Evolutionary conservation across 2,888 invertebrate species (phyloP), one percentile per base, ranked within the genome.

Genomic region (Dyspetes luteomarginatus): DNA sequence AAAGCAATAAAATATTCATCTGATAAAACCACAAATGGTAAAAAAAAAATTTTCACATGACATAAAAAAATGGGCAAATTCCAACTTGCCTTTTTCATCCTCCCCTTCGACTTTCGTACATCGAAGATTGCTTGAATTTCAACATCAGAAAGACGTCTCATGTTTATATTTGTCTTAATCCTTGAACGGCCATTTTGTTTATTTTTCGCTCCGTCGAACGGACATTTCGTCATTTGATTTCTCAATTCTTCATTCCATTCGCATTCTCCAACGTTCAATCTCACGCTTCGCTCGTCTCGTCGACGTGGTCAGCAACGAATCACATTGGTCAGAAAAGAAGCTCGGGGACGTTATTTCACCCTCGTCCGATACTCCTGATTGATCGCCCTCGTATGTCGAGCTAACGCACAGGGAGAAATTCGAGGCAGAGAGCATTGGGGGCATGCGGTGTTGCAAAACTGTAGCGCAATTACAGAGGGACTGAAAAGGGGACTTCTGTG

Each of bases 391-490:
- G 48, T 17, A 55, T 19, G 26, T 68, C 45, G 56, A 24, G 15
- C 24, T 17, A 36, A 60, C n/a, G 64, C 19, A 45, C 26, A 30
- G 28, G 56, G 43, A 65, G 58, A 75, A 28, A 41, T 36, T 74
- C 26, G 48, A 24, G 28, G n/a, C 7, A 71, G 55, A 43, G 28
- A 15, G 28, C n/a, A 62, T 26, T 36, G 56, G 56, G 67, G 58
- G 41, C 4, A 36, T 9, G 24, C 81, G 65, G 62, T 65, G 75
- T 9, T 17, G 67, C 71, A 79, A 60, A 85, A 78, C 80, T 69
- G 17, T 48, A 67, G 77, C 82, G 82, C 83, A 83, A 86, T 85
- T 83, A 81, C 83, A 73, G 52, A n/a, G n/a, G 30, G 50, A 62
- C 55, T 12, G 36, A 75, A 67, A 30, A 15, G 36, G 45, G 52